Base-by-base conservation (phyloP, 2,113 vertebrate genomes). In the Camelus dromedarius region DNA sequence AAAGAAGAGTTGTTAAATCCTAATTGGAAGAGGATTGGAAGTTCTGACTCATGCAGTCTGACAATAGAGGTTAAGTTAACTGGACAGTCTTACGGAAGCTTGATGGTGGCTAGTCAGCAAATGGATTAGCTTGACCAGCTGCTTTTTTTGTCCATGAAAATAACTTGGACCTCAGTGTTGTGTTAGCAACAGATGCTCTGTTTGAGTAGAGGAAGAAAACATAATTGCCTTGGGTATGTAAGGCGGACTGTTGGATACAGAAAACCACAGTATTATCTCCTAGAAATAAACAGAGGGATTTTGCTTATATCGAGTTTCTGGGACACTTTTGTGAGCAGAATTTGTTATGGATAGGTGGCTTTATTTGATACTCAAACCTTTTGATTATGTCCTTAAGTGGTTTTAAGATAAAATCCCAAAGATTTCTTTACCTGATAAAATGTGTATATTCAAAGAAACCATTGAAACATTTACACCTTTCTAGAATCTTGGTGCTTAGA, bases 51-150 rank as follows among this genome's bases (percentile, higher is more conserved):
- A 96, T 97, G 95, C 84, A 93, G n/a, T 96, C 98, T 19, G 80
- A 87, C 98, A 98, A 98, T 97, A 94, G 98, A 97, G 98, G 97
- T 97, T 98, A 97, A 98, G 91, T 98, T 98, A 98, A 93, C 97
- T 89, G 67, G 92, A 87, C 97, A 92, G 58, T 97, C 96, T 96
- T 96, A 95, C 66, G 82, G 69, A 83, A 26, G 58, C 79, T 82
- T 97, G 93, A 93, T 97, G 88, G 95, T 96, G 69, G 52, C 81
- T 97, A 94, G 96, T 97, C 96, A 93, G 80, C 93, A 94, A 98
- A 81, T 90, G 94, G 92, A 94, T 93, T 97, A 98, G 92, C 96
- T 97, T 95, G 96, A 96, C 96, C 94, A 93, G 95, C 94, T 96
- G 94, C 96, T 97, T 97, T 86, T 86, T 89, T 52, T 69, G 96